Evolutionary conservation across 2,888 invertebrate species (phyloP).

Genomic region (Archaeoteleia sp.): DNA sequence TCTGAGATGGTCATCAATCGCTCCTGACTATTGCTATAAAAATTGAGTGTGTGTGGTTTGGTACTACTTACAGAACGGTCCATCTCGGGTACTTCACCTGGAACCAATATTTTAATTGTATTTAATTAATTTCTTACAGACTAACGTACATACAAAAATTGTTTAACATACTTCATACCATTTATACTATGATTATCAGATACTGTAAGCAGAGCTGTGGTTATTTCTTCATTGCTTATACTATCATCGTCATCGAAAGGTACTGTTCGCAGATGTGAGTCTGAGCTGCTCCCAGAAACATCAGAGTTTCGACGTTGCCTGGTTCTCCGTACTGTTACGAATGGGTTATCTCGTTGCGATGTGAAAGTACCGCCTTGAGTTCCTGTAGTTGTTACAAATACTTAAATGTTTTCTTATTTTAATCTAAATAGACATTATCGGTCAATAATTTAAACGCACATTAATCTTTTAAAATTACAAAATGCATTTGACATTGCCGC

Average conservation of each 20-base stretch:
- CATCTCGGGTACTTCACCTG: conserved; percentile 66
- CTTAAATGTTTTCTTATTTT: no score
- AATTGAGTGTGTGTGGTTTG: conserved; percentile 64
- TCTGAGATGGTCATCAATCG: no score
- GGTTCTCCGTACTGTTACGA: conserved; percentile 62
- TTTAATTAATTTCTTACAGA: neutral
- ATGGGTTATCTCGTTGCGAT: conserved; percentile 79
- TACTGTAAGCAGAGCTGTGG: conserved; percentile 62
- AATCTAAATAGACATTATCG: no score
- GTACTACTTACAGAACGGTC: conserved; percentile 66
- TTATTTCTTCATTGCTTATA: conserved; percentile 58
- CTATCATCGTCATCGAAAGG: conserved; percentile 52
- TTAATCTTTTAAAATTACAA: no score
- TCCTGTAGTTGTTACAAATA: conserved; percentile 52
- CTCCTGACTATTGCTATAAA: conserved; percentile 62
- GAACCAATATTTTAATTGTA: conserved; percentile 16
- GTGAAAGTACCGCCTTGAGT: conserved; percentile 82
- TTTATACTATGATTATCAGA: conserved; percentile 71
- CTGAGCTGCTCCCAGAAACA: conserved; percentile 60
- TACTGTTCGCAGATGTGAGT: conserved; percentile 48
- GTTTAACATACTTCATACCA: conserved; percentile 58
- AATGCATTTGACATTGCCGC: no score
- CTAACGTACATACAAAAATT: conserved; percentile 4
- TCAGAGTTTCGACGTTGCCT: conserved; percentile 56
- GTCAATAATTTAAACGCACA: no score